Base-by-base conservation (phyloP, 2,113 vertebrate species). In the Oxyura jamaicensis region DNA sequence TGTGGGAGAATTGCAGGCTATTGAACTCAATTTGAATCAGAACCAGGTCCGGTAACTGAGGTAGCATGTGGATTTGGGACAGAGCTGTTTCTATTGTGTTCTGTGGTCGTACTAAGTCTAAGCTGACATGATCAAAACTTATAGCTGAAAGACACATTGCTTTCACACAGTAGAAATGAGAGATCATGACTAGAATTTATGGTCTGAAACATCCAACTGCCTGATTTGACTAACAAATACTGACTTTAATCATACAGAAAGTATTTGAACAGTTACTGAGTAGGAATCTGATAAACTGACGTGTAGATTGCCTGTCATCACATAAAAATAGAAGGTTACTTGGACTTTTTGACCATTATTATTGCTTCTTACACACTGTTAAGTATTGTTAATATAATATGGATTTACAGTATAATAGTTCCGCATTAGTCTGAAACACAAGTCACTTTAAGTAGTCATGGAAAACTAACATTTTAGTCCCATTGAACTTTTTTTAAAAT, bases 21-120 rank as follows among this genome's bases (percentile, higher is more conserved):
- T 99, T 1, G 99, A 99, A 97, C 98, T 99, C 96, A 99, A 99
- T 96, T 97, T 99, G 84, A 99, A 99, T 97, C 99, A 99, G 97
- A 99, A 99, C 96, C 99, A 99, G 99, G 99, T 99, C 84, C 90
- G 97, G 72, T 93, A 91, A 90, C 59, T 44, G 33, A 76, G 28
- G 62, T 88, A 13, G 21, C 68, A 21, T 28, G 23, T 68, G 68
- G 41, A 60, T 79, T 81, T 91, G 90, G 52, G 44, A 74, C 9
- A 2, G 55, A 19, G 35, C 35, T 31, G 33, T 82, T 82, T 69
- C 7, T 55, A 48, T 94, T 82, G 23, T 50, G 48, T 50, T 23
- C 6, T 50, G 22, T 50, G 48, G 48, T 50, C 48, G 25, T 50
- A 50, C 22, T 50, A 50, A 50, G 48, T 50, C 48, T 50, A 60